These are phyloP conservation scores for Cabera pusaria DNA, from an alignment of 2,888 invertebrate species.

Conservation along the genomic window DNA sequence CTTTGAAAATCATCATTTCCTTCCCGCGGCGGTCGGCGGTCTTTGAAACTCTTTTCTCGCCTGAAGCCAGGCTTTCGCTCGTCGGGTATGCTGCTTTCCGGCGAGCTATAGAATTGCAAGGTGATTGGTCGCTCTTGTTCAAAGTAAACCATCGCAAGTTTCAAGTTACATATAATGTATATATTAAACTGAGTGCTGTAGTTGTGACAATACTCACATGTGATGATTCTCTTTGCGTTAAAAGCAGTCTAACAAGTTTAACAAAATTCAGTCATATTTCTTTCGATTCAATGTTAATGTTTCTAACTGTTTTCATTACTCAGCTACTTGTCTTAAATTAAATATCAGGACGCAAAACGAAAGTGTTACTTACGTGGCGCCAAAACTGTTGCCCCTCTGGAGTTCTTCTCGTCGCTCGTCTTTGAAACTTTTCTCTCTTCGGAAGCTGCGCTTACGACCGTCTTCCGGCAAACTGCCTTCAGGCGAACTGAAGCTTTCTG, in stretches of 20 bases:
- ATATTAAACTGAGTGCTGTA: too few species aligned
- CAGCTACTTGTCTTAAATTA: too few species aligned
- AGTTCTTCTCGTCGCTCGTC: conserved; percentile 63
- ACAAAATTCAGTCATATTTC: too few species aligned
- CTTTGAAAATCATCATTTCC: conserved; percentile 43
- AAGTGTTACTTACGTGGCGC: conserved; percentile 30
- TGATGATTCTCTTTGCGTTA: too few species aligned
- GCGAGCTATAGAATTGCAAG: conserved; percentile 34
- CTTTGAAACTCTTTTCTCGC: conserved; percentile 49
- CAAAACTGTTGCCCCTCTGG: conserved; percentile 66
- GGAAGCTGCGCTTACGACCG: conserved; percentile 52
- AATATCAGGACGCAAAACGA: too few species aligned
- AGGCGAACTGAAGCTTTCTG: conserved; percentile 67
- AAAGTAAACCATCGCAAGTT: too few species aligned
- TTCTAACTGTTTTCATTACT: too few species aligned
- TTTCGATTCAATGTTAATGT: too few species aligned
- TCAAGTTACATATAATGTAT: too few species aligned
- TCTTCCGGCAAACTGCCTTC: conserved; percentile 62
- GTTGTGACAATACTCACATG: too few species aligned
- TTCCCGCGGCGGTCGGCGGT: conserved; percentile 36
- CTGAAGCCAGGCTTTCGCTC: conserved; percentile 35
- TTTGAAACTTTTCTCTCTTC: conserved; percentile 71
- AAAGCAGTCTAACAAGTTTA: too few species aligned
- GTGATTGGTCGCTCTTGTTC: conserved; percentile 1
- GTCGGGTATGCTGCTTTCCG: conserved; percentile 42